Conservation (phyloP, 1,140 invertebrate species). For the Steinernema khuongi region DNA sequence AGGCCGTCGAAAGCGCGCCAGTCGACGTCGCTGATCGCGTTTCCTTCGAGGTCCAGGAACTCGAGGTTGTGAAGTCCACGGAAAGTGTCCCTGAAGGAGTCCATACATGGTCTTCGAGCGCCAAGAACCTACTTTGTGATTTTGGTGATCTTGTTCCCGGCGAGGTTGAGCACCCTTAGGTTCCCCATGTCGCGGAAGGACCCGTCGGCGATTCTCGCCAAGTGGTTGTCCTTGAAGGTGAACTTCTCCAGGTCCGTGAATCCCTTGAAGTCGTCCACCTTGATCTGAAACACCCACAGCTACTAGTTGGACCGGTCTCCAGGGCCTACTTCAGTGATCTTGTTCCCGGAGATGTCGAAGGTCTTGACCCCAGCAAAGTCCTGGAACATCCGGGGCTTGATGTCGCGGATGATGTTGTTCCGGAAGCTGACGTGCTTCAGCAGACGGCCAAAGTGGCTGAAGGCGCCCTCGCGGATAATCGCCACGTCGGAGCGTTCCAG, state of each 20-base stretch:
- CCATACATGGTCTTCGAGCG: background rate
- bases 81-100: slow-evolving; percentile 45
- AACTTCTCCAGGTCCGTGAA: background rate
- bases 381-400: background rate
- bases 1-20: slow-evolving; percentile 20
- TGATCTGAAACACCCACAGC: background rate
- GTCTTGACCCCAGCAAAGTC: background rate
- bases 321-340: background rate
- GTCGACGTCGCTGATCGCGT: slow-evolving; percentile 25
- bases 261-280: slow-evolving; percentile 10
- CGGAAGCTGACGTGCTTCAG: background rate
- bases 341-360: background rate
- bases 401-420: slow-evolving; percentile 8
- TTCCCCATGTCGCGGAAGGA: slow-evolving; percentile 42
- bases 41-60: slow-evolving; percentile 21
- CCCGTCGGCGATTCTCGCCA: slow-evolving; percentile 45
- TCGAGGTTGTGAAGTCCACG: slow-evolving; percentile 42
- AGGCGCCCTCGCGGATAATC: slow-evolving; percentile 11
- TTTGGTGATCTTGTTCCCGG: slow-evolving; percentile 43
- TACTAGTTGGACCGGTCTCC: background rate
- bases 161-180: slow-evolving; percentile 43
- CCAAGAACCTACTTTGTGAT: slow-evolving; percentile 44
- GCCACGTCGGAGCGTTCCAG: background rate
- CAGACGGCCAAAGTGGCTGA: background rate
- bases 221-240: background rate